Percentiles rank a stretch among this genome's conserved stretches.
Conservation (phyloP, 2,113 vertebrate genomes). For the Motacilla tschutschensis region DNA sequence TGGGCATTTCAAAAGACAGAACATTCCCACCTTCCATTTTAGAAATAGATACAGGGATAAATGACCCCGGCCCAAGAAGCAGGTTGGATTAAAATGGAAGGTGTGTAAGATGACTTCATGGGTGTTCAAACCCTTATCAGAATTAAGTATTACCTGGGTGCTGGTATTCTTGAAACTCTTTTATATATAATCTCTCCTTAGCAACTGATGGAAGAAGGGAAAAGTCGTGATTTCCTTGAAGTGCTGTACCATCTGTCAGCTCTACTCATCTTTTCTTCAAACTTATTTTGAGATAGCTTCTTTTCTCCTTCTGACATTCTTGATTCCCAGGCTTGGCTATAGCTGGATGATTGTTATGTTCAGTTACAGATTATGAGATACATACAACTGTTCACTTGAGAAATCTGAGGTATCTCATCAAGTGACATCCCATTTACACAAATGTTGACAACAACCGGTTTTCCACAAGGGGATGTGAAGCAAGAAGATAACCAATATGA, state of each 20-base stretch:
- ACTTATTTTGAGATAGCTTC: constrained; percentile 17
- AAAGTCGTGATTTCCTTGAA: constrained; percentile 50
- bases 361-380: background rate
- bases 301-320: constrained; percentile 22
- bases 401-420: background rate
- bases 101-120: background rate
- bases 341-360: background rate
- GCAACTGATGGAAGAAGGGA: constrained; percentile 33
- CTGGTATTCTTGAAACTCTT: background rate
- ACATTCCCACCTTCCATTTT: background rate
- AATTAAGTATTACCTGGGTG: background rate
- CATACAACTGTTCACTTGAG: background rate
- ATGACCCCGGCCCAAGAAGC: background rate
- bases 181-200: constrained; percentile 16
- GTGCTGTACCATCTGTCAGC: constrained; percentile 40
- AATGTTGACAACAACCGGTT: background rate
- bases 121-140: background rate
- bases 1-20: background rate
- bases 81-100: background rate
- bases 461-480: background rate
- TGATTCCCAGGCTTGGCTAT: background rate
- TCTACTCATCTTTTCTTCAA: constrained; percentile 1
- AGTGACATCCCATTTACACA: background rate
- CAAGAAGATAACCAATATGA: background rate
- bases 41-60: background rate